Evolutionary conservation across 2,888 invertebrate genomes (phyloP), one percentile per base, ranked within the genome.

Genomic region (Prenolepis imparis): DNA sequence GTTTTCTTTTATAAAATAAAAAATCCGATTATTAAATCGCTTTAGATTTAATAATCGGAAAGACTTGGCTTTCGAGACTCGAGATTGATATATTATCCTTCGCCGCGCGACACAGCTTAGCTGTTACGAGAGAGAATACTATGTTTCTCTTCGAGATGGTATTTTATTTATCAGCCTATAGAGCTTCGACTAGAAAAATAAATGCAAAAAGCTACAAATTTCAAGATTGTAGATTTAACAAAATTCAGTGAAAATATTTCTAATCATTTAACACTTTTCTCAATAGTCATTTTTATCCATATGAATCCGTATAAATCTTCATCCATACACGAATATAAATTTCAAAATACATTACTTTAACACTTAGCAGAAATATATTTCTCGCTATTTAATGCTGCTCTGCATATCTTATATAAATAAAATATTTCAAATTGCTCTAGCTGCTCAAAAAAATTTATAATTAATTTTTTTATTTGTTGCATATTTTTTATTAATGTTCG

Each of bases 81-180:
- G 18, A 67, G 41, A 41, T 75, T 64, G 64, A 75, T 66, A 24
- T 55, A 77, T 18, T 67, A 67, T 66, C 41, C 28, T 66, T 41
- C 75, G 12, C 57, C 15, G 28, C 12, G 64, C 39, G 48, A 67
- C 28, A 75, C 12, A 41, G 21, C 21, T 68, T 78, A 68, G 3
- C 8, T 12, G 32, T 48, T 57, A 57, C 8, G 6, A 59, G 8
- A 59, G 67, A 68, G 57, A 67, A n/a, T 36, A 21, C 11, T 18
- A 32, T 55, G 15, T 1, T 28, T 77, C 24, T 66, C 3, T n/a
- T 67, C 15, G n/a, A 57, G 11, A 67, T 66, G 6, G 12, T 21
- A 74, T 28, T 44, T 77, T 57, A 41, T 67, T 77, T 57, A 67
- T 77, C 1, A 41, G 12, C 12, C 36, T 59, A 63, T 21, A 48